Evolutionary conservation across 30 jellyfish, hydroid and myxozoan species (phyloP).

Genomic region (Mastigias papua): DNA sequence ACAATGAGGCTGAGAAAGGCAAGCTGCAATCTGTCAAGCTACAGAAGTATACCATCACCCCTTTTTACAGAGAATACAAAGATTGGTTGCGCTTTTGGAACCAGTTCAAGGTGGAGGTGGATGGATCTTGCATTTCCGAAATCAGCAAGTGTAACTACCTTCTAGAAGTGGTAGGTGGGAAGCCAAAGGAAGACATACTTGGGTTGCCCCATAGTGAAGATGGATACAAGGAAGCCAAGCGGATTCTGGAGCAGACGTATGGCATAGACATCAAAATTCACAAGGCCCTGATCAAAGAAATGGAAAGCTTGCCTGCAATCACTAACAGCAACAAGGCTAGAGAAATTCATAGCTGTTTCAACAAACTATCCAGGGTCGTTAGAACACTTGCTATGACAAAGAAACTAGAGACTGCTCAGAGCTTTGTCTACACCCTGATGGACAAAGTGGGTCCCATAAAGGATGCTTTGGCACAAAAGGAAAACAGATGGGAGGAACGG

Average conservation of each 20-base stretch:
- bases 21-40: conserved; percentile 76
- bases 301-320: conserved; percentile 13
- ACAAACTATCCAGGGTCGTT: conserved; percentile 57
- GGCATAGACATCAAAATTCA: conserved; percentile 50
- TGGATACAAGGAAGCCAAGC: conserved; percentile 58
- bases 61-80: conserved; percentile 73
- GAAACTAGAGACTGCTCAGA: conserved; percentile 62
- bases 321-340: conserved; percentile 18
- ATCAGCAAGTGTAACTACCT: conserved; percentile 78
- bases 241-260: conserved; percentile 39
- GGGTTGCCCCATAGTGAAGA: conserved; percentile 52
- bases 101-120: conserved; percentile 79
- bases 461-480: conserved; percentile 38
- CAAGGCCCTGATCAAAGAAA: conserved; percentile 66
- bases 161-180: conserved; percentile 61
- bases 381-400: conserved; percentile 52
- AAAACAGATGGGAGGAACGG: conserved; percentile 39
- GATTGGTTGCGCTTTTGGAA: conserved; percentile 89
- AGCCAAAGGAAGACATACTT: conserved; percentile 65
- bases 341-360: conserved; percentile 61
- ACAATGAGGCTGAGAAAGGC: conserved; percentile 40
- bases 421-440: conserved; percentile 50
- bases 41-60: conserved; percentile 82
- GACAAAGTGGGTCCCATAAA: conserved; percentile 69
- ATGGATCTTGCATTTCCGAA: conserved; percentile 67